Evolutionary conservation across 2,113 vertebrate species (phyloP), one percentile per base, ranked within the genome.

Genomic region (Larimichthys crocea): DNA sequence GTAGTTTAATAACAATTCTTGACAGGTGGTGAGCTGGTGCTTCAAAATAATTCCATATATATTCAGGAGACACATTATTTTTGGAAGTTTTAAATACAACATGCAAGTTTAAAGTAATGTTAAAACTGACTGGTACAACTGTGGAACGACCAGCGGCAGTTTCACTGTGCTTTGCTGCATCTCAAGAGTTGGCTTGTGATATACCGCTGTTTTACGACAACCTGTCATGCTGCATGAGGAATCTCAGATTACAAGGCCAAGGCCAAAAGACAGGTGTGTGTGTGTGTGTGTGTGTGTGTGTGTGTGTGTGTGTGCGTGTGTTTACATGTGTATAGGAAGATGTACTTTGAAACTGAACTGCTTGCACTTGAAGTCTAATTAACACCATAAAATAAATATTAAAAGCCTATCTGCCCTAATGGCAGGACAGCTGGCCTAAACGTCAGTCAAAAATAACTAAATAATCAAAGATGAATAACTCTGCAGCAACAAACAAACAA

Each of bases 211-310:
- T 61, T 86, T 67, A 69, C 7, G 15, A 65, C 66, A 49, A 0
- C 50, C 49, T 31, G 77, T 80, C 59, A 59, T 10, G 22, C 46
- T 69, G 40, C 26, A 61, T 5, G 22, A 73, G 26, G 11, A 49
- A 20, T 82, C 74, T 90, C 82, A 76, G 24, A 71, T 82, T 85
- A 89, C 12, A 26, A 71, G 65, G 86, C 20, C 83, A 90, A 82
- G 82, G 46, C 40, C 60, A 80, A 52, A n/a, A 57, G 59, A 76
- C 70, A 81, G 59, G 50, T 70, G 49, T 64, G 9, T 62, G 53
- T 75, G 17, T 52, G 24, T 56, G 10, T 40, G 42, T 20, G 7
- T 59, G 26, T 42, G 29, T 4, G 4, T 31, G 24, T 63, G 26
- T 72, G 40, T 29, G 31, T 55, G 49, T 70, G 49, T 67, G 8